These are phyloP conservation scores for Prunella himalayana DNA, from an alignment of 2,113 vertebrate genomes.

Conservation along the genomic window DNA sequence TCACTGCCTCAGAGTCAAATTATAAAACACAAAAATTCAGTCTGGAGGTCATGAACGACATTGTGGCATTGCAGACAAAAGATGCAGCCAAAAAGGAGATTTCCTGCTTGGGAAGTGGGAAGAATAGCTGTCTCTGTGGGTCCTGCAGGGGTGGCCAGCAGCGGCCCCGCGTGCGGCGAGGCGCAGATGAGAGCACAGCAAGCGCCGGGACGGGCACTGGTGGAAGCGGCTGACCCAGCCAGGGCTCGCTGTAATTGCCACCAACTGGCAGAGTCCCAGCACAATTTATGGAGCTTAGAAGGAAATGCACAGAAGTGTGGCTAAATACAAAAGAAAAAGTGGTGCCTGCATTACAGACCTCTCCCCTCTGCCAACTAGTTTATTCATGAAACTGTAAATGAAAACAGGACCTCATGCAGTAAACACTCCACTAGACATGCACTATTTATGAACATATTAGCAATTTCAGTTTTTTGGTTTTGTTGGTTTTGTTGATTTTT, in stretches of 20 bases:
- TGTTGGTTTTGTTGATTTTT: background rate
- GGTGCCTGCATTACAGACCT: background rate
- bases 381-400: background rate
- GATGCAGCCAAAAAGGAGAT: background rate
- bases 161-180: fast-evolving
- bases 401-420: background rate
- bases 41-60: fast-evolving
- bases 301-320: background rate
- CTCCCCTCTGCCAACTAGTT: background rate
- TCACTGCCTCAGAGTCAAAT: background rate
- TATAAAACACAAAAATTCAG: background rate
- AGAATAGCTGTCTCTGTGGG: background rate
- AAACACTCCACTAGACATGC: background rate
- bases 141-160: background rate
- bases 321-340: background rate
- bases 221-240: fast-evolving
- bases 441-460: background rate
- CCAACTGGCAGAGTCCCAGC: background rate
- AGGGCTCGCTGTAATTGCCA: background rate
- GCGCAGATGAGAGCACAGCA: fast-evolving
- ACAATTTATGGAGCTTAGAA: background rate
- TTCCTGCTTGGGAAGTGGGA: background rate
- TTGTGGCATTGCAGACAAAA: background rate
- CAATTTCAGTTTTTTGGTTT: background rate
- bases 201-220: background rate